Conservation (phyloP, 2,113 vertebrate species). For the Nothocercus julius region DNA sequence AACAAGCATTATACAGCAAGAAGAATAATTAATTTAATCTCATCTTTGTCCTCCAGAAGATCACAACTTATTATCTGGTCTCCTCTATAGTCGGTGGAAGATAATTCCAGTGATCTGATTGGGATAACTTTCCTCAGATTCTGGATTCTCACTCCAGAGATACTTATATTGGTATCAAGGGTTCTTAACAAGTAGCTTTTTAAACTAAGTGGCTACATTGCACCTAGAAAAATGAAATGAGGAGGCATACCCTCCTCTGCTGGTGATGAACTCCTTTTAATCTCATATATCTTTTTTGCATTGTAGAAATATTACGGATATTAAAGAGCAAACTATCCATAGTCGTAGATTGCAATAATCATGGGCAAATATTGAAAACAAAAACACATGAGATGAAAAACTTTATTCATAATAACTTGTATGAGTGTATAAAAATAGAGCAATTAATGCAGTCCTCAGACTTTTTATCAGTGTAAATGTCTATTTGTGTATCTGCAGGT, state of each 20-base stretch:
- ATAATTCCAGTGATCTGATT: background rate
- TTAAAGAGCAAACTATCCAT: background rate
- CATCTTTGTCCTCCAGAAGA: background rate
- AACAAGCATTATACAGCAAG: background rate
- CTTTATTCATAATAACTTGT: background rate
- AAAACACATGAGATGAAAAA: background rate
- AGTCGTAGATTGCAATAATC: background rate
- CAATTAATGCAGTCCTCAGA: background rate
- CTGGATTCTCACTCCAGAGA: background rate
- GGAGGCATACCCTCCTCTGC: background rate
- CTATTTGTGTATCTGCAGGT: background rate
- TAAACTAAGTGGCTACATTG: background rate
- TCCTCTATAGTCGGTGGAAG: background rate
- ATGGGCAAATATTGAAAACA: background rate
- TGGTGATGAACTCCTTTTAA: background rate
- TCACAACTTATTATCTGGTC: background rate
- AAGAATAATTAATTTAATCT: background rate
- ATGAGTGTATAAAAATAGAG: background rate
- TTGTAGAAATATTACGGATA: background rate
- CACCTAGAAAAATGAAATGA: background rate
- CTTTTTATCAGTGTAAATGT: background rate
- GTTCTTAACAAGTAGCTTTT: background rate
- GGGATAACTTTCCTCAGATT: background rate
- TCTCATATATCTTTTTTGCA: background rate
- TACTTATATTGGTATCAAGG: background rate